Base-by-base conservation (phyloP, 2,113 vertebrate genomes). In the Muntiacus reevesi region DNA sequence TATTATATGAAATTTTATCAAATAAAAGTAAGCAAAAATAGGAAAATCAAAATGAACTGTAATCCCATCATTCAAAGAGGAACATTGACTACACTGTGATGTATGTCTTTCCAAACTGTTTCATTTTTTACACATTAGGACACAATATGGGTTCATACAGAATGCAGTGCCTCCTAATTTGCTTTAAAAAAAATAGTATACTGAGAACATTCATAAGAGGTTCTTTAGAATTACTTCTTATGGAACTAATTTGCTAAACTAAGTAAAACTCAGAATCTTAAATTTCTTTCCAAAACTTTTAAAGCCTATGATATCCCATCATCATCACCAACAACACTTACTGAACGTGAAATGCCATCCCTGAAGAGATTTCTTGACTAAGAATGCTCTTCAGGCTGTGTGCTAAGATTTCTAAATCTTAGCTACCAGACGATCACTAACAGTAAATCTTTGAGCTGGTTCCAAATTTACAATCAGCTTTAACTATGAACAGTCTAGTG, bases 401-500 rank as follows among this genome's bases (percentile, higher is more conserved):
- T 33, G 21, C n/a, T n/a, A 30, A 59, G 87, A 36, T 55, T n/a
- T 25, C 60, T 50, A 50, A 86, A 57, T 50, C 79, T 86, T 79
- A 33, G 47, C 82, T 40, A 14, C 62, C 67, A 55, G 78, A 59
- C 0, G 10, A 47, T 78, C 87, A 23, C 27, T 64, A 43, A 45
- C 50, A 71, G 81, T 45, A n/a, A 81, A n/a, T 92, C 76, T 91
- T 71, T 59, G 55, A 79, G 36, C 81, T 54, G 81, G 62, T 7
- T 78, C 71, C 45, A 71, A 54, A 95, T 90, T 97, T 96, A 91
- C 0, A 1, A 36, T 78, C 54, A 74, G 89, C 87, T 95, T 93
- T 82, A 89, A 64, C 94, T 79, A 52, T 94, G 84, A 95, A 59
- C 78, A 89, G 78, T 92, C 71, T 43, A 88, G 87, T 83, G 82